A percentile compares a stretch with the other conserved stretches of the same genome.
These are phyloP conservation scores for Neoascia interrupta DNA, from an alignment of 2,888 invertebrate species.

Conservation along the genomic window DNA sequence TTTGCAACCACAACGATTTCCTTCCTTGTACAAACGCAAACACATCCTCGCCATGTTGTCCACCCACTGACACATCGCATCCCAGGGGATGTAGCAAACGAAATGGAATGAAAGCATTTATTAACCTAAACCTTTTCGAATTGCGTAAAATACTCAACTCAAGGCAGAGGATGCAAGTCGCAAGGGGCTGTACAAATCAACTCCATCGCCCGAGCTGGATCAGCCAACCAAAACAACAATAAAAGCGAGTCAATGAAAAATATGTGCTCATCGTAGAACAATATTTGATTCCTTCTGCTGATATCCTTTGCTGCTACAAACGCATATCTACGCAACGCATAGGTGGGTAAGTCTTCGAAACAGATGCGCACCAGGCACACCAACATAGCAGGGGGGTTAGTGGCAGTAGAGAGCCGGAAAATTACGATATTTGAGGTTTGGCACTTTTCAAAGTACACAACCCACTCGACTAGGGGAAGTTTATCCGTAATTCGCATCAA, in stretches of 20 bases:
- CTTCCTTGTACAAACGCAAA: conserved; percentile 1
- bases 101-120: conserved; percentile 51
- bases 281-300: conserved; percentile 38
- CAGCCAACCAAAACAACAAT: conserved; percentile 40
- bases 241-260: conserved; percentile 19
- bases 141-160: conserved; percentile 33
- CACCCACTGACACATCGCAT: background rate
- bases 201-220: conserved; percentile 11
- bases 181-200: no score
- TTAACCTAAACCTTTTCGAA: conserved; percentile 40
- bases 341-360: conserved; percentile 43
- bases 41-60: background rate
- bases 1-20: conserved; percentile 39
- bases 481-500: conserved; percentile 46
- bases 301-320: conserved; percentile 17
- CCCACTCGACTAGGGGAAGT: conserved; percentile 49
- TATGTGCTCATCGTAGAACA: conserved; percentile 17
- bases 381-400: conserved; percentile 22
- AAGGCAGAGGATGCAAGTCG: conserved; percentile 7
- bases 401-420: conserved; percentile 70
- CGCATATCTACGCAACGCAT: conserved; percentile 34
- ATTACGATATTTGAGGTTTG: conserved; percentile 73
- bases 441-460: conserved; percentile 68
- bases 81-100: conserved; percentile 6
- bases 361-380: conserved; percentile 64